Evolutionary conservation across 2,113 vertebrate genomes (phyloP).

Genomic region (Phycodurus eques): DNA sequence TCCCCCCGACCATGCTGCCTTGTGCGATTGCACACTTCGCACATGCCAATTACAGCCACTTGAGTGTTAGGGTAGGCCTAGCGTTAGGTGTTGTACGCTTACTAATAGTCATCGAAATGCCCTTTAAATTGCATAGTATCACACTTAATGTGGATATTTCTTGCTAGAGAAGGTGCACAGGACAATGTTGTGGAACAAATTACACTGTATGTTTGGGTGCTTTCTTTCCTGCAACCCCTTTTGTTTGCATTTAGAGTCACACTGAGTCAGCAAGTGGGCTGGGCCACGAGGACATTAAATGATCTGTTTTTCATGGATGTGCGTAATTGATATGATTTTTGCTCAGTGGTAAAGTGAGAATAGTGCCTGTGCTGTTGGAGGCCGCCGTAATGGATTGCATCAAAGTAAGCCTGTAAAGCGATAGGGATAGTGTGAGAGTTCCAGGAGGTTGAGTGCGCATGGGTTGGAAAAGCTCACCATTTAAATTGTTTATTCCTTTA

Average conservation of each 20-base stretch:
- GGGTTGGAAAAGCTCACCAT: neutral
- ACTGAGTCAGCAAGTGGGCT: slow-evolving; percentile 54
- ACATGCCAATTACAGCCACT: no score
- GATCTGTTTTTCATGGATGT: slow-evolving; percentile 70
- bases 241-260: slow-evolving; percentile 51
- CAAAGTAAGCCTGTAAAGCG: neutral
- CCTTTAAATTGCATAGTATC: no score
- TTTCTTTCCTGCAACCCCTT: slow-evolving; percentile 32
- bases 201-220: slow-evolving; percentile 28
- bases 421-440: neutral
- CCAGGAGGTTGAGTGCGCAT: neutral
- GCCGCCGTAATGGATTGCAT: slow-evolving; percentile 15
- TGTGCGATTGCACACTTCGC: no score
- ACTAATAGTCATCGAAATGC: no score
- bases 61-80: no score
- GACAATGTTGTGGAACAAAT: neutral
- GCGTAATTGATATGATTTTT: slow-evolving; percentile 69
- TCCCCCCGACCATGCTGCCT: no score
- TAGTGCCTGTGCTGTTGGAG: slow-evolving; percentile 26
- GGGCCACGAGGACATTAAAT: slow-evolving; percentile 56
- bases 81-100: no score
- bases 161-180: neutral
- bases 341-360: slow-evolving; percentile 54
- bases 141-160: no score
- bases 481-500: neutral